phyloP scores from a whole-genome alignment of 2,888 invertebrate species.

The Micoletzkya japonica region DNA sequence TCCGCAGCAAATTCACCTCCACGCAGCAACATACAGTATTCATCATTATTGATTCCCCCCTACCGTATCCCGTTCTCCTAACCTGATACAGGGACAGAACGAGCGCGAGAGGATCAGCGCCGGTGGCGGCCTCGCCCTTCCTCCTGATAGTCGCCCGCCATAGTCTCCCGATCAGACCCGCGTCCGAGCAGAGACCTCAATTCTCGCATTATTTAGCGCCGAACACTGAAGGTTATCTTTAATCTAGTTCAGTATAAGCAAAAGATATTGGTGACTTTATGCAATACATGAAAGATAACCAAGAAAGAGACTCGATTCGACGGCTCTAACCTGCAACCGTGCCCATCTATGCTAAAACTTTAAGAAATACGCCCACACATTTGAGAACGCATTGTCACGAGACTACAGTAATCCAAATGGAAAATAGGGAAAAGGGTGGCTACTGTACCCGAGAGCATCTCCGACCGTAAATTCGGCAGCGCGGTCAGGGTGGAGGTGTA shows the following conservation, averaged over 20 bases:
- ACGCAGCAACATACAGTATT: not conserved
- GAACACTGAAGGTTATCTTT: no score
- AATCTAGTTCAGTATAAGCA: no score
- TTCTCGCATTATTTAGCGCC: not conserved
- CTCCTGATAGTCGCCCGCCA: constrained; percentile 1
- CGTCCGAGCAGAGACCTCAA: constrained; percentile 17
- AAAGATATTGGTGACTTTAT: not conserved
- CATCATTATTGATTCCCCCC: no score
- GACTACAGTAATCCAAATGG: no score
- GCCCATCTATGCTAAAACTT: not conserved
- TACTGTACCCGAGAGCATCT: constrained; percentile 22
- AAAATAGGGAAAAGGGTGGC: no score
- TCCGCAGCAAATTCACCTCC: not conserved
- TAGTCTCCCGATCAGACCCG: constrained; percentile 5
- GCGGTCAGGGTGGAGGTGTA: constrained; percentile 11
- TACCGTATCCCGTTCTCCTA: not conserved
- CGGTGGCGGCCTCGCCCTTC: no score
- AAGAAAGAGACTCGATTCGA: no score
- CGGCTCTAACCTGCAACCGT: no score
- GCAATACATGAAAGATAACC: no score
- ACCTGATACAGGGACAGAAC: constrained; percentile 10
- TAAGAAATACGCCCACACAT: no score
- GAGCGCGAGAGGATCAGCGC: not conserved
- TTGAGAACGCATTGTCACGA: no score
- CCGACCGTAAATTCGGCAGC: constrained; percentile 21